A percentile compares a stretch with the other conserved stretches of the same genome.
phyloP scores from a whole-genome alignment of 2,888 invertebrate species.

The Amphipoea oculea region DNA sequence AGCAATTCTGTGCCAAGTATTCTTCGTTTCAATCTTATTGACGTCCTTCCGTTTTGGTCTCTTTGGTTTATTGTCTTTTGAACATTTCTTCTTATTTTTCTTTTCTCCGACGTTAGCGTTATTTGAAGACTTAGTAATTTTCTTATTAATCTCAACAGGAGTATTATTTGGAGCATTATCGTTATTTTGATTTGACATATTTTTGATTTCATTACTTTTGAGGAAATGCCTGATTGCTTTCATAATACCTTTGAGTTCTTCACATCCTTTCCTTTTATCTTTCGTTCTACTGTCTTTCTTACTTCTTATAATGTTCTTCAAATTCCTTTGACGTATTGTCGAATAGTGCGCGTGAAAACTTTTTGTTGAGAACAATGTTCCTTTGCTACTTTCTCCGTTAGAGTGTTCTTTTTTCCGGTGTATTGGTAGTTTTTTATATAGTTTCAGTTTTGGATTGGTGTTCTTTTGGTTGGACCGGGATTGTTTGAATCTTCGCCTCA shows the following conservation, averaged over 20 bases:
- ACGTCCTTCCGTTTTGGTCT: constrained; percentile 32
- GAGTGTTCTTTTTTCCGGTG: not conserved
- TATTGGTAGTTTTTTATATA: not conserved
- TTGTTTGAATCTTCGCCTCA: constrained; percentile 28
- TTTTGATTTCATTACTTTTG: constrained; percentile 12
- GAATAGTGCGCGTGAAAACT: constrained; percentile 18
- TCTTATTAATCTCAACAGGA: constrained; percentile 18
- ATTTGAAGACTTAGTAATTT: constrained; percentile 29
- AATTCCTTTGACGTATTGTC: constrained; percentile 29
- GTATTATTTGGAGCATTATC: constrained; percentile 13
- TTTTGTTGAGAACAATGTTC: constrained; percentile 11
- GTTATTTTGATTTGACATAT: constrained; percentile 26
- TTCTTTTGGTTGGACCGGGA: constrained; percentile 9
- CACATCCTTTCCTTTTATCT: constrained; percentile 27
- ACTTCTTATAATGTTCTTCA: constrained; percentile 22
- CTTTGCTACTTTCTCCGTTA: not conserved
- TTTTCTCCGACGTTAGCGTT: constrained; percentile 25
- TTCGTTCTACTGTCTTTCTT: constrained; percentile 21
- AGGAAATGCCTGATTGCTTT: constrained; percentile 27
- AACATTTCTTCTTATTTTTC: constrained; percentile 37
- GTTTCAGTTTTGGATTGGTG: not conserved
- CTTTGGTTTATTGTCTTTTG: constrained; percentile 32
- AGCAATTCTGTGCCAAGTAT: constrained; percentile 31
- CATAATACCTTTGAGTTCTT: constrained; percentile 32
- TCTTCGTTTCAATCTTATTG: constrained; percentile 38